phyloP scores from a whole-genome alignment of 2,797 vertebrate species.

The Fringilla coelebs region DNA sequence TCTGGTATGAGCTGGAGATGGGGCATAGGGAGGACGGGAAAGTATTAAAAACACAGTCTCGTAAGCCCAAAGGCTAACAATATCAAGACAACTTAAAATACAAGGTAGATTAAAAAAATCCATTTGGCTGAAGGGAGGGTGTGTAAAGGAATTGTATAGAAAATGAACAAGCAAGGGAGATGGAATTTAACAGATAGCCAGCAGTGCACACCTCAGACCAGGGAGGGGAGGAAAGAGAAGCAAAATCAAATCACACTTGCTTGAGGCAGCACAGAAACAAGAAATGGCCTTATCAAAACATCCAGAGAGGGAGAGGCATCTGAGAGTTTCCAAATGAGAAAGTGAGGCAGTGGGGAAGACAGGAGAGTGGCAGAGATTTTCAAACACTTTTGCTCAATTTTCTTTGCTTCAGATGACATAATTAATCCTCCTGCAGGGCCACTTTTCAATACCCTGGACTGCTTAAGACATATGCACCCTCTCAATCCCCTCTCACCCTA shows the following conservation, averaged over 20 bases:
- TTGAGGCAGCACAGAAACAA: conserved; percentile 26
- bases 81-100: conserved; percentile 74
- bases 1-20: conserved; percentile 32
- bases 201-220: conserved; percentile 26
- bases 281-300: conserved; percentile 61
- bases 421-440: conserved; percentile 20
- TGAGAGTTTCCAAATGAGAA: conserved; percentile 35
- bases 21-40: conserved; percentile 47
- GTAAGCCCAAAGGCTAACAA: conserved; percentile 71
- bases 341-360: neutral
- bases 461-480: neutral
- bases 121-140: conserved; percentile 71
- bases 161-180: conserved; percentile 68
- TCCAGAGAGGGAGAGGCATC: neutral
- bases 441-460: neutral
- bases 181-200: conserved; percentile 65
- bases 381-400: neutral
- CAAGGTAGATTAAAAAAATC: conserved; percentile 70
- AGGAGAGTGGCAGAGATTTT: neutral
- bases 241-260: conserved; percentile 53
- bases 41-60: conserved; percentile 57
- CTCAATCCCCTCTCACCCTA: neutral
- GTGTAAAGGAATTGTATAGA: conserved; percentile 64
- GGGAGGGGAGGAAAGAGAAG: neutral
- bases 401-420: conserved; percentile 9